phyloP scores from a whole-genome alignment of 2,797 vertebrate species.

The Hephaestus fuliginosus region DNA sequence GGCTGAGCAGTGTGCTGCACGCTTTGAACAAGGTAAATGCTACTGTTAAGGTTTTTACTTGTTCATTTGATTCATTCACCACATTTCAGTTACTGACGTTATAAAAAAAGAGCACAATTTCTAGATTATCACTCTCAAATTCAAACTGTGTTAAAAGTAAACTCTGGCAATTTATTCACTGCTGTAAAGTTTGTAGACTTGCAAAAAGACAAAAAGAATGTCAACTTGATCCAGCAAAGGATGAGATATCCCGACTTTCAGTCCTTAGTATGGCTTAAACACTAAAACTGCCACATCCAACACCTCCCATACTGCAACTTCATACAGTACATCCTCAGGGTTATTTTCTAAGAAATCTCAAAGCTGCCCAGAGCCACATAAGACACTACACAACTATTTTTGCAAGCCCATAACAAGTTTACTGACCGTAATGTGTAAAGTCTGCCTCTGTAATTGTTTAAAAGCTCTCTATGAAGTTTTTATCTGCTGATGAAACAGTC shows the following conservation, averaged over 20 bases:
- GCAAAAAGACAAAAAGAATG: background rate
- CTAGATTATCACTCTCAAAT: background rate
- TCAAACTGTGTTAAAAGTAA: background rate
- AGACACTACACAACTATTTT: background rate
- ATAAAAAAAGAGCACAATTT: background rate
- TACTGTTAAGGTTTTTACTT: background rate
- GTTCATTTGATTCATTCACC: background rate
- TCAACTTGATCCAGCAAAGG: background rate
- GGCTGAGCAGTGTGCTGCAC: conserved; percentile 88
- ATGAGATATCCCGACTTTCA: background rate
- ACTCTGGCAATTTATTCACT: background rate
- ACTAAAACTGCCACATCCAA: background rate
- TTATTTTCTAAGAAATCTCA: background rate
- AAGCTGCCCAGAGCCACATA: background rate
- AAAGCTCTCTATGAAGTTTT: too few species aligned
- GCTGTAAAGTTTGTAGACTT: background rate
- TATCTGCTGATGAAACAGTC: too few species aligned
- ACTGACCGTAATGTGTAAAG: too few species aligned
- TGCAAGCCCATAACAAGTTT: too few species aligned
- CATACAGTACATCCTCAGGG: background rate
- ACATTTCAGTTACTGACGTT: background rate
- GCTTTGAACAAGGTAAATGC: conserved; percentile 74
- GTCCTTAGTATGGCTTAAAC: background rate
- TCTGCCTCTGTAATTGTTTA: too few species aligned
- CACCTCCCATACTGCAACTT: background rate